A percentile compares a stretch with the other conserved stretches of the same genome.
These are phyloP conservation scores for Tympanoctomys barrerae DNA, from an alignment of 2,797 vertebrate genomes.

Conservation along the genomic window DNA sequence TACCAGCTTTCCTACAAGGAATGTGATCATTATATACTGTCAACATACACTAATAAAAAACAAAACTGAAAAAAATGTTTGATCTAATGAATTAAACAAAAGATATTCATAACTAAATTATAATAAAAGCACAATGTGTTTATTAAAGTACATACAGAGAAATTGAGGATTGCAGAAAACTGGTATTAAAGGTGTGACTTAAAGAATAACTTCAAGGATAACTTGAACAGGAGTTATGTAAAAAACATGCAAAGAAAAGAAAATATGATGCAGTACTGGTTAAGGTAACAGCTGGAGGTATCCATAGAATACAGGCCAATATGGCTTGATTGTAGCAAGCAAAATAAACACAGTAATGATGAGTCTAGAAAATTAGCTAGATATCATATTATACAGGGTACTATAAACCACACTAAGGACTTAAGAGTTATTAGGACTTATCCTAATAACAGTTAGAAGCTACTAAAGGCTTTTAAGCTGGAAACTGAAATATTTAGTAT, in stretches of 20 bases:
- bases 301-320: neutral
- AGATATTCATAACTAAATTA: neutral
- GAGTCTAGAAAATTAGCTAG: neutral
- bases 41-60: neutral
- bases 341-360: neutral
- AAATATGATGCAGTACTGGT: neutral
- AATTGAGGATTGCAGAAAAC: neutral
- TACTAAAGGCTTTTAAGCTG: neutral
- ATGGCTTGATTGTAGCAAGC: neutral
- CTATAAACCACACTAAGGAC: neutral
- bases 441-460: neutral
- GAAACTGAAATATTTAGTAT: neutral
- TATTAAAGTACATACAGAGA: conserved; percentile 3
- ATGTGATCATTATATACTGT: neutral
- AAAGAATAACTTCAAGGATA: conserved; percentile 19
- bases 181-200: conserved; percentile 11
- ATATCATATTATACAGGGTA: neutral
- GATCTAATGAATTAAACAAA: neutral
- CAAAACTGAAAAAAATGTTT: neutral
- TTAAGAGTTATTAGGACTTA: neutral
- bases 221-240: neutral
- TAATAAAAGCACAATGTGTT: neutral
- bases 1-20: neutral
- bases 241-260: conserved; percentile 10
- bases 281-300: neutral